Percentiles rank a stretch among this genome's conserved stretches.
Evolutionary conservation across 1,140 invertebrate species (phyloP).

Genomic region (Trinorchestia longiramus): DNA sequence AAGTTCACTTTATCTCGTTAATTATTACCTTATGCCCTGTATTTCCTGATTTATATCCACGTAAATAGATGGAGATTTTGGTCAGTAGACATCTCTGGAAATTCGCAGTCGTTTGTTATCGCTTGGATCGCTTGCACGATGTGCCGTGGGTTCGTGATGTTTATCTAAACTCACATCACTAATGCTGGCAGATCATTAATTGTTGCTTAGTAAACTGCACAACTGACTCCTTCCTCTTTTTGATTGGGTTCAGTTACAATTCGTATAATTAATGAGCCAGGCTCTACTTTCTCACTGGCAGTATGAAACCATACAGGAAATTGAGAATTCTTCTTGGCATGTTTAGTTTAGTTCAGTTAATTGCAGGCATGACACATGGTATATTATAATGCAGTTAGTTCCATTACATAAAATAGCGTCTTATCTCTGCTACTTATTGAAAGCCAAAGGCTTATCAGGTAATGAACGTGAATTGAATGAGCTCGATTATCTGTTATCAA

Average conservation of each 20-base stretch:
- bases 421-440: no score
- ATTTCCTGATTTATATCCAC: background rate
- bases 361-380: no score
- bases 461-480: background rate
- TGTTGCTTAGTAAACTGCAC: background rate
- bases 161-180: background rate
- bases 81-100: background rate
- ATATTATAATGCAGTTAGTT: no score
- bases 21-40: background rate
- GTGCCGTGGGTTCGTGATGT: background rate
- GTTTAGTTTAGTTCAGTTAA: no score
- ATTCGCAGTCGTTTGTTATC: background rate
- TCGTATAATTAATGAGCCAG: background rate
- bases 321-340: background rate
- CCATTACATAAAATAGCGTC: no score
- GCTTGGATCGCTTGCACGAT: background rate
- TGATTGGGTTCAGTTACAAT: background rate
- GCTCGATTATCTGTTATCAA: background rate
- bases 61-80: background rate
- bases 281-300: background rate
- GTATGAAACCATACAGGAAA: background rate
- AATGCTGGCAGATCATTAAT: background rate
- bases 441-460: no score
- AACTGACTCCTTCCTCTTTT: background rate
- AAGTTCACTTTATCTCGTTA: background rate